phyloP scores from a whole-genome alignment of 2,888 invertebrate species.

The Mesorhabditis sp. region DNA sequence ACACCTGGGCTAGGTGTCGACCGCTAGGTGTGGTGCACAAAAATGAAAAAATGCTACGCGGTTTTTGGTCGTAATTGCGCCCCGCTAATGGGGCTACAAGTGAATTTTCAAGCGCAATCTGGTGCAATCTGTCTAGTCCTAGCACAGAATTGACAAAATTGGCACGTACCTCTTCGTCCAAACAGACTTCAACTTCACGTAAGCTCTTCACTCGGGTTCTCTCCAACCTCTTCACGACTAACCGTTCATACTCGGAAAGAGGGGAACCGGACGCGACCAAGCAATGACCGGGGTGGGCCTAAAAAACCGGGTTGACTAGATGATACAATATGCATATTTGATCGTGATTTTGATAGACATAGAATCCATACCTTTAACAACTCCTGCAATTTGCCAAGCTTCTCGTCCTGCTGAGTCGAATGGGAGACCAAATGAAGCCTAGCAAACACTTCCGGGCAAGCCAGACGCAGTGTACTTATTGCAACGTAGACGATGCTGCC shows the following conservation, averaged over 20 bases:
- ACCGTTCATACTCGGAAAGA: neutral
- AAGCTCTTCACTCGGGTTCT: neutral
- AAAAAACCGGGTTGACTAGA: no score
- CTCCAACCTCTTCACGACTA: neutral
- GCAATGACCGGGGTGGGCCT: neutral
- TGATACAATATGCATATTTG: no score
- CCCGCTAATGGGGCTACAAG: no score
- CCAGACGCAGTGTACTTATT: neutral
- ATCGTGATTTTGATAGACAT: no score
- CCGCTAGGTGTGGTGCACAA: no score
- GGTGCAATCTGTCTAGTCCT: no score
- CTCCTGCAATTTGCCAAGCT: neutral
- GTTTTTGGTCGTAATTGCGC: no score
- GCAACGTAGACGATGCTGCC: neutral
- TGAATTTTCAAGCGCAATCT: no score
- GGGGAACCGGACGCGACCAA: neutral
- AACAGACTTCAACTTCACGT: neutral
- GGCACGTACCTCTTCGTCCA: neutral
- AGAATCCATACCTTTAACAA: conserved; percentile 5
- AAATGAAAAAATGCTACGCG: no score
- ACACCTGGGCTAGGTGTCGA: no score
- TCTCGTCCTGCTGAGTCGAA: neutral
- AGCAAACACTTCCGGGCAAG: neutral
- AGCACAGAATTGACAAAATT: no score
- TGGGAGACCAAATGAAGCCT: neutral